Conservation (phyloP, 2,888 invertebrate species). For the Pammene aurita region DNA sequence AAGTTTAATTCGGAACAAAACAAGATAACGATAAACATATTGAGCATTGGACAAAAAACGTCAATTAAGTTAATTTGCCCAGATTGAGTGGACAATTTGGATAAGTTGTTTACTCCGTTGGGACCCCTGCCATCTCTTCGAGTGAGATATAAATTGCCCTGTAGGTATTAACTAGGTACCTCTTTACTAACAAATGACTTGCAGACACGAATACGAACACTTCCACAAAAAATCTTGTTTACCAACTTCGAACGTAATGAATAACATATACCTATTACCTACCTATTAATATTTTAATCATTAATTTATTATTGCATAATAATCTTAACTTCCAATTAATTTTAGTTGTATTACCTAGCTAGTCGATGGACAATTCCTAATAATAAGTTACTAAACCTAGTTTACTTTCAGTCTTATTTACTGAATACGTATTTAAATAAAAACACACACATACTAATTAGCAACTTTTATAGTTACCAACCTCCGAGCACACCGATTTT, state of each 20-base stretch:
- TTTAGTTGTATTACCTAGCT: no score
- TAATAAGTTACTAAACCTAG: no score
- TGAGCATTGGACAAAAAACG: slow-evolving; percentile 22
- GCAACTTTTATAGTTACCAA: neutral
- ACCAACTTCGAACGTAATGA: neutral
- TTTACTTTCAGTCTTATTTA: no score
- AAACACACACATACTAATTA: no score
- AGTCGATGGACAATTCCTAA: no score
- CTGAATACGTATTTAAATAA: no score
- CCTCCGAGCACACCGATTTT: slow-evolving; percentile 8
- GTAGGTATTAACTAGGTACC: no score
- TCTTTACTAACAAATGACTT: slow-evolving; percentile 11
- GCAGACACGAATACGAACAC: slow-evolving; percentile 1
- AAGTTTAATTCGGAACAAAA: neutral
- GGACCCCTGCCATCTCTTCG: slow-evolving; percentile 19
- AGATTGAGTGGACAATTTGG: slow-evolving; percentile 36
- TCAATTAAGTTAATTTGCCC: slow-evolving; percentile 31
- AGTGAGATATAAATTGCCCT: slow-evolving; percentile 15
- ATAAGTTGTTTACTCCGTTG: slow-evolving; percentile 34
- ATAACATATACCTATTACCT: no score
- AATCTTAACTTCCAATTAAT: no score
- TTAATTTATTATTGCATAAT: no score
- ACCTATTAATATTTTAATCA: no score
- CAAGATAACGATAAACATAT: neutral
- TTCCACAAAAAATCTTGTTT: neutral